Evolutionary conservation across 2,888 invertebrate species (phyloP).

Genomic region (Lydus trimaculatus): DNA sequence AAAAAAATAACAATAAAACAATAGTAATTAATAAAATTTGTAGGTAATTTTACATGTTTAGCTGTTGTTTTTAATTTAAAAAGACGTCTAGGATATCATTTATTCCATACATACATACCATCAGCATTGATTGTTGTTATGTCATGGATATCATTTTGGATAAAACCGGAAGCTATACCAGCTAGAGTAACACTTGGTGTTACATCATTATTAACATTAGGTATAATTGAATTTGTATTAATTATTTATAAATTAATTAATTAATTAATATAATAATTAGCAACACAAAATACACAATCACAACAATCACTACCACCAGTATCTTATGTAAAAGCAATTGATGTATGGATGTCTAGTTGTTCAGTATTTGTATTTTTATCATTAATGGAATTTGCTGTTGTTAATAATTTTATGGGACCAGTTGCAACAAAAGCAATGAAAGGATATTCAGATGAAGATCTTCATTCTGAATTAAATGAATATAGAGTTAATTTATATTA

Average conservation of each 20-base stretch:
- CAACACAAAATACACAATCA: conserved; percentile 92
- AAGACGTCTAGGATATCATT: conserved; percentile 84
- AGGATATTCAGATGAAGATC: conserved; percentile 86
- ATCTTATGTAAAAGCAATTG: conserved; percentile 92
- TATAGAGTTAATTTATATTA: conserved; percentile 68
- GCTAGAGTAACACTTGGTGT: conserved; percentile 89
- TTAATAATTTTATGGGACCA: conserved; percentile 87
- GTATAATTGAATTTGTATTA: conserved; percentile 55
- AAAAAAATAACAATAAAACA: too few relatives aligned
- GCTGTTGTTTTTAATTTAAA: conserved; percentile 88
- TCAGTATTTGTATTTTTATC: conserved; percentile 92
- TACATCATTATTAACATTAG: conserved; percentile 84
- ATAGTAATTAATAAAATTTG: conserved; percentile 35
- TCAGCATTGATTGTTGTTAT: conserved; percentile 92
- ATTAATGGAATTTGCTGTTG: conserved; percentile 88
- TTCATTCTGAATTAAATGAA: conserved; percentile 75
- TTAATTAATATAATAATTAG: conserved; percentile 58
- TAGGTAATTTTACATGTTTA: conserved; percentile 91
- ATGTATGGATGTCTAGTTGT: conserved; percentile 93
- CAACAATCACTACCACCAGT: conserved; percentile 90
- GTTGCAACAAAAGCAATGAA: conserved; percentile 90
- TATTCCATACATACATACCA: conserved; percentile 92
- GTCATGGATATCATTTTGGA: conserved; percentile 98
- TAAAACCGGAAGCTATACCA: conserved; percentile 91
- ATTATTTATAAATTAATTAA: not conserved